Evolutionary conservation across 2,797 vertebrate species (phyloP).

Genomic region (Cossypha heuglini): DNA sequence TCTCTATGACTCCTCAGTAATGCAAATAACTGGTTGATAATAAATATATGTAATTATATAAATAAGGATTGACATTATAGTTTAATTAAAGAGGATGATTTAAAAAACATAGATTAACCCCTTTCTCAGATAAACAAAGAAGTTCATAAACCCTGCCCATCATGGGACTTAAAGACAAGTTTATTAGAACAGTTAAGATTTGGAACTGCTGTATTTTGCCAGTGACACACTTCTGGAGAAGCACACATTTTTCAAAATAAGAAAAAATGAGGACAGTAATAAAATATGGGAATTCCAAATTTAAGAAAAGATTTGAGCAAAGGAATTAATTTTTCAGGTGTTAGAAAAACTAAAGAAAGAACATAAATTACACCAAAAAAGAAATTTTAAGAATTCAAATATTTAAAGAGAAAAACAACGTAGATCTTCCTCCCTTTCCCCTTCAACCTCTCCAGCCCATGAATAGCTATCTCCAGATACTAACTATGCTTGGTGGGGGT

Average conservation of each 20-base stretch:
- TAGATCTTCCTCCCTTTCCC: neutral
- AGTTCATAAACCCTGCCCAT: neutral
- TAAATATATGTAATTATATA: neutral
- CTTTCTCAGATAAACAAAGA: neutral
- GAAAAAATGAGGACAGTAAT: neutral
- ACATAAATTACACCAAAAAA: neutral
- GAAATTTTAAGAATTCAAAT: neutral
- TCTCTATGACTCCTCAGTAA: neutral
- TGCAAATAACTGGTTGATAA: neutral
- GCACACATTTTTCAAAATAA: neutral
- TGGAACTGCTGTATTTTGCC: neutral
- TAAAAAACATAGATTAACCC: neutral
- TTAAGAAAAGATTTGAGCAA: neutral
- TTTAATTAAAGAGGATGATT: neutral
- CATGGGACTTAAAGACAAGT: neutral
- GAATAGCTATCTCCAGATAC: neutral
- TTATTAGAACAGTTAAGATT: neutral
- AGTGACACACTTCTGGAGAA: neutral
- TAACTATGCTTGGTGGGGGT: rapidly evolving
- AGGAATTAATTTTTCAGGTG: neutral
- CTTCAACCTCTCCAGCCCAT: neutral
- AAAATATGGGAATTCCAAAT: neutral
- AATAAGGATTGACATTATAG: neutral
- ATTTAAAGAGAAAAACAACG: neutral
- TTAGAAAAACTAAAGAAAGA: neutral